Base-by-base conservation (phyloP, 2,797 vertebrate species). In the Tamandua tetradactyla region DNA sequence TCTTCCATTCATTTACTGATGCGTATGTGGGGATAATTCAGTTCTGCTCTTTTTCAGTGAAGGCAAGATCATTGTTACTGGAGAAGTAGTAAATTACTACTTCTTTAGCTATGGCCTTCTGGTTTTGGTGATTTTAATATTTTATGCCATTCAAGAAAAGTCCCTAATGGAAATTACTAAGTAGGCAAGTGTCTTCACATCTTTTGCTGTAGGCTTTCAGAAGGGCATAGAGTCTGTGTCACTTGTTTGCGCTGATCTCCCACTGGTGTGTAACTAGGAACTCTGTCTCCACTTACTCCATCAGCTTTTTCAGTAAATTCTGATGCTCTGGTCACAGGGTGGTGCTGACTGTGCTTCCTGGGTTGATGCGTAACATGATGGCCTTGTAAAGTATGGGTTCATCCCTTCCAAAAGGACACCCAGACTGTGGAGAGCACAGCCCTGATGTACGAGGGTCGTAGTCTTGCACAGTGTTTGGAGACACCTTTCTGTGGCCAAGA, bases 51-150 rank as follows among this genome's bases (percentile, higher is more conserved):
- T 68, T 79, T 71, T 82, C 59, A 69, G n/a, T 42, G 69, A 87
- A 20, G 37, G 87, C 15, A 37, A 32, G 62, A 35, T 79, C 55
- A 59, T 71, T 71, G 35, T 83, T 61, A 62, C 49, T 85, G 2
- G 17, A 30, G 74, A 85, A 78, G 47, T 37, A 55, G 81, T 69
- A 72, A 47, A 75, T 74, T 87, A 75, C 35, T 79, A 3, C 37
- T 61, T 66, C 30, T 40, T 87, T 44, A 78, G 40, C 44, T 32
- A 0, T 75, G 15, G 23, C 7, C 49, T 72, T 92, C 42, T 83
- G 69, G 40, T 59, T 92, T 88, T 87, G 32, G 32, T 87, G 42
- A 75, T 75, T 87, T 94, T 55, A 81, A 76, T 89, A 92, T 83
- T 86, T 83, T 69, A 44, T 69, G 30, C 25, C 68, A 10, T 74